Evolutionary conservation across 2,888 invertebrate species (phyloP), one percentile per base, ranked within the genome.

Genomic region (Drosophila imparisetae): DNA sequence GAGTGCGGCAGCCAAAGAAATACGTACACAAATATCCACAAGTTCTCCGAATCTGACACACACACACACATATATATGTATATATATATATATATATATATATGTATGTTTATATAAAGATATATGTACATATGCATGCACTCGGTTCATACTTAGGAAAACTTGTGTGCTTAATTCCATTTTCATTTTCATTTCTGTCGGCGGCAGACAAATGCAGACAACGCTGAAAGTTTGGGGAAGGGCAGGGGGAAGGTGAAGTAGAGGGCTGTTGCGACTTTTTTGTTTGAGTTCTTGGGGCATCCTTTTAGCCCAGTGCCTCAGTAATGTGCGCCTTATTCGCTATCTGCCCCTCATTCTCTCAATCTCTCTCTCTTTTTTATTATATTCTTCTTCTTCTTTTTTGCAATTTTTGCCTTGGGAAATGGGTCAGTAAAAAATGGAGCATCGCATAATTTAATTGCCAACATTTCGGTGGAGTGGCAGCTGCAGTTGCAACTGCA

Each of bases 131-230:
- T 24, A 62, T 50, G 49, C 34, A 65, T 58, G 36, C 36, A 57
- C 36, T 69, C 38, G 67, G 58, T 72, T 53, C 60, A 68, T 69
- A 67, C 70, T 77, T 66, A 81, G 78, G 72, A 72, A 72, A 77
- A 81, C 64, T 72, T 87, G 72, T 78, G 76, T 76, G 83, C 89
- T 85, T 90, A 90, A 85, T 90, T 90, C 89, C 84, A 85, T 89
- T 85, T 85, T 89, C 86, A 89, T 80, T 79, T 78, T 82, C 70
- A 70, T 84, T 84, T 80, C 74, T 74, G 84, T 83, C 62, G 66
- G 70, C 64, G 74, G 50, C 50, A 50, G 65, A 49, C 61, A 64
- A 66, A 76, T 66, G 66, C 67, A 54, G 60, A 50, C 32, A 48
- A 36, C 29, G 38, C 38, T 38, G 27, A 42, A 27, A 42, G 32